Evolutionary conservation across 1,140 invertebrate species (phyloP), one percentile per base, ranked within the genome.

Genomic region (Anagrus nilaparvatae): DNA sequence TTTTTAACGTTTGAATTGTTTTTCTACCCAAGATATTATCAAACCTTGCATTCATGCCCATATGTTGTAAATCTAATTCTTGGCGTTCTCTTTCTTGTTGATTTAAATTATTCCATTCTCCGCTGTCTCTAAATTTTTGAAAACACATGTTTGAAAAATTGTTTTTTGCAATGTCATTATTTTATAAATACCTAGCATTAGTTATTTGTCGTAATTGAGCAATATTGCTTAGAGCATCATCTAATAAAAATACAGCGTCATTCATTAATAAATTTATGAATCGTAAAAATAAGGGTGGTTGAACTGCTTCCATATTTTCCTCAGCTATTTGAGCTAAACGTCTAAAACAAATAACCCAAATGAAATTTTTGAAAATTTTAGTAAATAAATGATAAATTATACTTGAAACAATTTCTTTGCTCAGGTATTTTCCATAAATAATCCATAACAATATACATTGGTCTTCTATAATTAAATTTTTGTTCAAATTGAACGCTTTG

Each of bases 261-360:
- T 97, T 97, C 58, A 96, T 93, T 3, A 97, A 68, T 30, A 97
- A 70, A 73, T 97, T 97, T 14, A 96, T 80, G 61, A 97, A 97
- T 39, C 90, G 74, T 28, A 97, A 69, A 63, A 97, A 97, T 31
- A 97, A 61, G 2, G 93, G 94, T 9, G 91, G 84, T 48, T 84
- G 79, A 4, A 88, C 81, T 6, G 81, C 84, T 62, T 96, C 89
- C 75, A 97, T 94, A 57, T 90, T 86, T 4, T 67, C 58, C 64
- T 93, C 84, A 1, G 93, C 92, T 54, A 84, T 78, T 34, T 65
- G 57, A 7, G 90, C 85, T 54, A 97, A 67, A 40, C 36, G 35
- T 37, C 63, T 65, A 12, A 29, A 34, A 36, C 4, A 16, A 10
- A 39, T 19, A 38, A 38, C 29, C 39, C 16, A 34, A n/a, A 40